Conservation (phyloP, 2,113 vertebrate species). For the Entelurus aequoreus region DNA sequence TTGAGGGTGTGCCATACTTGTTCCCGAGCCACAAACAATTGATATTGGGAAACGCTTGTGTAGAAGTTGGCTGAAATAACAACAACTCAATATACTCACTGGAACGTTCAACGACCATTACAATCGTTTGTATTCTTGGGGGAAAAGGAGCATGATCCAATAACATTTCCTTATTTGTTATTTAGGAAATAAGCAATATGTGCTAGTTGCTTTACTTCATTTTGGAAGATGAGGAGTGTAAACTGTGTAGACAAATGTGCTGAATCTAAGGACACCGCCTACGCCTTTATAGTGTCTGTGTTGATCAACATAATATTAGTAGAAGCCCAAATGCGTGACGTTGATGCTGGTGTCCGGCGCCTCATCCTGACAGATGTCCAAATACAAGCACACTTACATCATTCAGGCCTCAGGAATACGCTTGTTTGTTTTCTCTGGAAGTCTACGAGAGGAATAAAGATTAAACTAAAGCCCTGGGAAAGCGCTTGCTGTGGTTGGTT, state of each 20-base stretch:
- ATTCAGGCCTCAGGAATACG: constrained; percentile 32
- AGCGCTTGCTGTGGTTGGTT: constrained; percentile 48
- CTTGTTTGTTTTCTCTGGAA: constrained; percentile 58
- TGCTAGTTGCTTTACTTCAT: constrained; percentile 48
- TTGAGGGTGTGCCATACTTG: constrained; percentile 64
- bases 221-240: constrained; percentile 40
- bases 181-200: constrained; percentile 10
- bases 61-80: constrained; percentile 38
- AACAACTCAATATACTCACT: constrained; percentile 45
- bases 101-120: constrained; percentile 20
- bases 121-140: neutral
- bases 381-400: constrained; percentile 49
- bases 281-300: constrained; percentile 38
- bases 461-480: constrained; percentile 53
- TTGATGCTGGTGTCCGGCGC: constrained; percentile 15
- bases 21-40: constrained; percentile 55
- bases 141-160: neutral
- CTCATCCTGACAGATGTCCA: constrained; percentile 59
- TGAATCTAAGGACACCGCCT: constrained; percentile 34
- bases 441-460: constrained; percentile 54
- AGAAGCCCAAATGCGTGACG: constrained; percentile 7
- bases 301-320: constrained; percentile 35
- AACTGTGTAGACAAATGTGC: constrained; percentile 48
- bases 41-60: constrained; percentile 53
- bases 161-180: neutral